Evolutionary conservation across 2,888 invertebrate genomes (phyloP), one percentile per base, ranked within the genome.

Genomic region (Crematogaster levior): DNA sequence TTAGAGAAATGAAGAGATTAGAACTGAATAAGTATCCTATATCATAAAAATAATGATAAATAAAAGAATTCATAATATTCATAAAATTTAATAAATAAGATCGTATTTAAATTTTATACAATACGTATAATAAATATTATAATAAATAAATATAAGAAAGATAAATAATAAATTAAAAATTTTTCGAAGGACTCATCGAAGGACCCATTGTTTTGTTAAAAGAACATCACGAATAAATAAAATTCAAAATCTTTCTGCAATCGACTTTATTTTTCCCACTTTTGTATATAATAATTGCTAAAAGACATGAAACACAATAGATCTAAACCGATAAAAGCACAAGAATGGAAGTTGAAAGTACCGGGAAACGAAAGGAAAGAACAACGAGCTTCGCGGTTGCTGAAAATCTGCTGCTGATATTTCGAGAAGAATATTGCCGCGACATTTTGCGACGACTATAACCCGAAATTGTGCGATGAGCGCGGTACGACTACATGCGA

Each of bases 401-500:
- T 53, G 75, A 77, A 53, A 77, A 77, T 77, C 53, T 48, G 30
- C n/a, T 0, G 6, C n/a, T 40, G 66, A 40, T 37, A 75, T 75
- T 46, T 4, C 53, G 21, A 7, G 40, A 68, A 51, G 72, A 58
- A 53, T 72, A 60, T 72, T 46, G 56, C 21, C 37, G 21, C 48
- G 72, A 72, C n/a, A n/a, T n/a, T n/a, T 80, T 72, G 40, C 72
- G 72, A 63, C 60, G 66, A 60, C 73, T 46, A 48, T 53, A 80
- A 48, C 48, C 58, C 58, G 27, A 58, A 73, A 65, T 56, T 53
- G 65, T 56, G 43, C 40, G 37, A 46, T 21, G 51, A 34, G 27
- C 34, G 30, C 74, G 43, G 53, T 68, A n/a, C 63, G 61, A 53
- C 27, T 58, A n/a, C 48, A 48, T 60, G 82, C 82, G 73, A 87